Base-by-base conservation (phyloP, 2,797 vertebrate species). In the Nasua narica region DNA sequence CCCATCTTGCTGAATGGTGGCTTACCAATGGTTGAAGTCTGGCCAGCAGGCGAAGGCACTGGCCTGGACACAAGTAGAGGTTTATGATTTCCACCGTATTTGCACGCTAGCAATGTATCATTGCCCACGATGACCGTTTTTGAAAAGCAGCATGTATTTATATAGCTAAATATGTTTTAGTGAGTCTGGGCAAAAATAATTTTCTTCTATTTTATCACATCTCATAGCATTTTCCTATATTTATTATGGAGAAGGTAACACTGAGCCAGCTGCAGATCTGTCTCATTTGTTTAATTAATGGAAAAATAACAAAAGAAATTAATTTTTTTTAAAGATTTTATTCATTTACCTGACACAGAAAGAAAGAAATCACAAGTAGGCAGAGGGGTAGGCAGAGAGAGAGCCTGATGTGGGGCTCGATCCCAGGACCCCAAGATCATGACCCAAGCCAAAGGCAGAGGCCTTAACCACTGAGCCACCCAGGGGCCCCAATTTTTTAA, bases 301-400 rank as follows among this genome's bases (percentile, higher is more conserved):
- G 46, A 91, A 48, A 95, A 89, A 74, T 69, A 27, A 74, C 40
- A 79, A n/a, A 72, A 14, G 29, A 93, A 93, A 89, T 86, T 85
- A 79, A 52, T 19, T 16, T 9, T 16, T 18, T n/a, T n/a, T n/a
- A n/a, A n/a, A n/a, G n/a, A n/a, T n/a, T n/a, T n/a, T n/a, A n/a
- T n/a, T n/a, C n/a, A n/a, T n/a, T n/a, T n/a, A n/a, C n/a, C n/a
- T n/a, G n/a, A n/a, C n/a, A n/a, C n/a, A n/a, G n/a, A n/a, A n/a
- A n/a, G n/a, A n/a, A n/a, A n/a, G n/a, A n/a, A n/a, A n/a, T n/a
- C n/a, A n/a, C n/a, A n/a, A n/a, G n/a, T n/a, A n/a, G n/a, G n/a
- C n/a, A n/a, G n/a, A n/a, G n/a, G n/a, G n/a, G n/a, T n/a, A n/a
- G n/a, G n/a, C n/a, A n/a, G n/a, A n/a, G n/a, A n/a, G n/a, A n/a